Base-by-base conservation (phyloP, 1,140 invertebrate genomes). In the Drosophila sulfurigaster region DNA sequence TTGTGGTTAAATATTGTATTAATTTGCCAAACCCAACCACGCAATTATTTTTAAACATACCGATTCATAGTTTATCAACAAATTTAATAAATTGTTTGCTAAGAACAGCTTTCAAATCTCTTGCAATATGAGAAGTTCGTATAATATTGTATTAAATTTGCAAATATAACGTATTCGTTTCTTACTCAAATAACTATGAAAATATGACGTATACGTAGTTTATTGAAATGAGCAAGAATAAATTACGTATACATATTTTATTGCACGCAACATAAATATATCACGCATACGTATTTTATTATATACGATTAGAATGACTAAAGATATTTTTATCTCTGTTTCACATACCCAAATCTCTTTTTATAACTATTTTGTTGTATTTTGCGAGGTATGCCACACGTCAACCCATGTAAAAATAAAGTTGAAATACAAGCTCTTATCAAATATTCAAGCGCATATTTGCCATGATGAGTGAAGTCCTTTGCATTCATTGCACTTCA, bases 371-470 rank as follows among this genome's bases (percentile, higher is more conserved):
- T 8, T 5, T 10, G n/a, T 16, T 13, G 43, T 8, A 48, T 48
- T 28, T 28, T 28, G 10, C 48, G 20, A 4, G 28, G 49, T 52
- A 52, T 52, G 20, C 5, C 5, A 1, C 1, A 16, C 4, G 16
- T 25, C 48, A 28, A 28, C 49, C 5, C 13, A 5, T 30, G 16
- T 28, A 2, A 51, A 51, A 5, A 30, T n/a, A n/a, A 30, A 7
- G n/a, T 32, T 54, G 51, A 7, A 13, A 32, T 35, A 15, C 28
- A 13, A 54, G 13, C 51, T 54, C 51, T 54, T 35, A 35, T 54
- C 28, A 54, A 54, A 54, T 35, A 54, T 54, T 32, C 51, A 54
- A 54, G 28, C 28, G 25, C 51, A 54, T 54, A 54, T 15, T 54
- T 54, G 6, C 51, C 8, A 10, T 54, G 51, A 52, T 32, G 28